Percentiles rank a stretch among this genome's conserved stretches.
Evolutionary conservation across 2,888 invertebrate species (phyloP).

Genomic region (Leptinotarsa juncta): DNA sequence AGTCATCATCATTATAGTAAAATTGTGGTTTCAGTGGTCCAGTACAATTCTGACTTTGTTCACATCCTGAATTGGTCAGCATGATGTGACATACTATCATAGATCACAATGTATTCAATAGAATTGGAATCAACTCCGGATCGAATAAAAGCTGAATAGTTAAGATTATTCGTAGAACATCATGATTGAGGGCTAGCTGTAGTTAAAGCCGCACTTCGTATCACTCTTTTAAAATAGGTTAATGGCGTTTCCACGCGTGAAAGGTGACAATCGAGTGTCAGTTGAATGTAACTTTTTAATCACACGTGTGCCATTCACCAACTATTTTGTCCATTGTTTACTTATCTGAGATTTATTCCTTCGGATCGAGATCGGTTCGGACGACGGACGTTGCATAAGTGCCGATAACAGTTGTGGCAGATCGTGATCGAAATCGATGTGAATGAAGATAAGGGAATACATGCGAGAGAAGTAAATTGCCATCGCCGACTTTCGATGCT

Average conservation of each 20-base stretch:
- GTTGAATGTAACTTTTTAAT: slow-evolving; percentile 47
- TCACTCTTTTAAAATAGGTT: slow-evolving; percentile 1
- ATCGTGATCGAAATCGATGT: slow-evolving; percentile 44
- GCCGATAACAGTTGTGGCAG: slow-evolving; percentile 33
- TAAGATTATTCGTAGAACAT: no score
- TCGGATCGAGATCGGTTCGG: slow-evolving; percentile 36
- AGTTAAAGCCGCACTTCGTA: not conserved
- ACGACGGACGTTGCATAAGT: slow-evolving; percentile 24
- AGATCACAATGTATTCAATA: no score
- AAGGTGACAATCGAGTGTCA: slow-evolving; percentile 50
- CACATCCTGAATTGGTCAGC: no score
- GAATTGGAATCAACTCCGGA: no score
- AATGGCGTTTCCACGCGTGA: slow-evolving; percentile 23
- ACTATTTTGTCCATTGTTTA: slow-evolving; percentile 41
- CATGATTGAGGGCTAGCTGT: no score
- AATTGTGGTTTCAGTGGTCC: no score
- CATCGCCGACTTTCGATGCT: slow-evolving; percentile 31
- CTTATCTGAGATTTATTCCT: slow-evolving; percentile 43
- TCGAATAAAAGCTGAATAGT: no score
- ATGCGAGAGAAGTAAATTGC: slow-evolving; percentile 32
- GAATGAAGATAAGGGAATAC: slow-evolving; percentile 40
- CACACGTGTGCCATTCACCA: slow-evolving; percentile 47
- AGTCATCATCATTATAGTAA: no score
- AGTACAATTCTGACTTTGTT: no score
- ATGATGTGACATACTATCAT: no score